These are phyloP conservation scores for Thymelicus lineola DNA, from an alignment of 2,888 invertebrate species.

Conservation along the genomic window DNA sequence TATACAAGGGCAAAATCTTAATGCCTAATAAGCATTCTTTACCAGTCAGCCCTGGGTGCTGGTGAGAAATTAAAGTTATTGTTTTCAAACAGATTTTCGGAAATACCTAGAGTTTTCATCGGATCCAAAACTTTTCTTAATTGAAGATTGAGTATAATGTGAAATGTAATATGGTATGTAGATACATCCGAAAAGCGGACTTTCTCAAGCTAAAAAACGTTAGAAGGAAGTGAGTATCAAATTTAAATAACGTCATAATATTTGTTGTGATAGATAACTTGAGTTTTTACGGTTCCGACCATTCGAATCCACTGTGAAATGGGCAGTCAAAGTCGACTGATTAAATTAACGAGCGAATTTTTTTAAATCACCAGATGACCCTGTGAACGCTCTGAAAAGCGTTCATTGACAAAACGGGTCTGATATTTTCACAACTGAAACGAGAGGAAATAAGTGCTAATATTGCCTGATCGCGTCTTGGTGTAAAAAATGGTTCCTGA, in stretches of 20 bases:
- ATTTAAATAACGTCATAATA: constrained; percentile 20
- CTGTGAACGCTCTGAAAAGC: constrained; percentile 10
- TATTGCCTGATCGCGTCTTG: background rate
- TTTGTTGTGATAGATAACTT: constrained; percentile 43
- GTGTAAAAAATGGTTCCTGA: constrained; percentile 41
- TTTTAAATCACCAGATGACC: constrained; percentile 39
- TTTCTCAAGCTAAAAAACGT: background rate
- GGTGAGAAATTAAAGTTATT: too few relatives aligned
- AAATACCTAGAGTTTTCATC: too few relatives aligned
- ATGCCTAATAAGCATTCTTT: too few relatives aligned
- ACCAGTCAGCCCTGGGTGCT: too few relatives aligned
- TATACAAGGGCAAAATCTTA: too few relatives aligned
- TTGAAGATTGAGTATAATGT: too few relatives aligned
- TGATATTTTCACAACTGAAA: constrained; percentile 11
- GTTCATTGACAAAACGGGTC: constrained; percentile 13
- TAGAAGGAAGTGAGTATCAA: background rate
- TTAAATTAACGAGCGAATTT: constrained; percentile 43
- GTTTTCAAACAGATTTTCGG: too few relatives aligned
- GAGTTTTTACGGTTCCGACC: constrained; percentile 45
- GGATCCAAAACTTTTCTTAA: too few relatives aligned
- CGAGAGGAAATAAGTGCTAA: constrained; percentile 19
- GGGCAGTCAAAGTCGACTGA: constrained; percentile 38
- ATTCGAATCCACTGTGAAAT: constrained; percentile 28
- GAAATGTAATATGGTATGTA: too few relatives aligned
- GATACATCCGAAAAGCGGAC: too few relatives aligned